Base-by-base conservation (phyloP, 2,113 vertebrate genomes). In the Bungarus multicinctus region DNA sequence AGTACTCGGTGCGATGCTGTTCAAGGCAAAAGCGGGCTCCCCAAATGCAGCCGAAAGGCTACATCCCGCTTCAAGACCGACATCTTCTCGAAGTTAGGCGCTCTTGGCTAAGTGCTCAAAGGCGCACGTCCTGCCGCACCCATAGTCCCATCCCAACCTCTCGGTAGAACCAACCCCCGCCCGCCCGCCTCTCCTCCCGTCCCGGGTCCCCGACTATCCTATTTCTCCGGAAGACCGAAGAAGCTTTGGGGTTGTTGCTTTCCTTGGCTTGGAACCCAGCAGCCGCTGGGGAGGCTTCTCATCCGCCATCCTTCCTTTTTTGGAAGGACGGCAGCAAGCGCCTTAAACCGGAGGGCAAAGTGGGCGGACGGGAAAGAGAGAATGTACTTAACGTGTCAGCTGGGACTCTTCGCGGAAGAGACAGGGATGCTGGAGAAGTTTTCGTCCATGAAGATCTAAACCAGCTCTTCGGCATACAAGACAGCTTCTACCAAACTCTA, bases 111-210 rank as follows among this genome's bases (percentile, higher is more conserved):
- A 81, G 34, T 7, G 69, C 69, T 81, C 14, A 3, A 81, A n/a
- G 16, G 16, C 69, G 3, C 74, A 43, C 8, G 6, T 43, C 74
- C 74, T 81, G 74, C 18, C 74, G 34, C 74, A 39, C 34, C 34
- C 74, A 81, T 0, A 22, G 34, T 43, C 74, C 74, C 74, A 81
- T 43, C 34, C 74, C 34, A 43, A 81, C 18, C 2, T 39, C 2
- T 81, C 69, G 18, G 60, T n/a, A n/a, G 30, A 5, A 69, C 6
- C 18, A 39, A 39, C 4, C 12, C 27, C 25, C 60, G 2, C 12
- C n/a, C 47, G 47, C 47, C 8, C 47, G 2, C 3, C 4, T 0
- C 27, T 0, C 25, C 6, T 22, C 1, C 5, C 23, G 0, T 0
- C 27, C 27, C 10, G 27, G 30, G 0, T 64, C 4, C 11, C 27